Conservation (phyloP, 2,113 vertebrate genomes). For the Dolichallabes microphthalmus region DNA sequence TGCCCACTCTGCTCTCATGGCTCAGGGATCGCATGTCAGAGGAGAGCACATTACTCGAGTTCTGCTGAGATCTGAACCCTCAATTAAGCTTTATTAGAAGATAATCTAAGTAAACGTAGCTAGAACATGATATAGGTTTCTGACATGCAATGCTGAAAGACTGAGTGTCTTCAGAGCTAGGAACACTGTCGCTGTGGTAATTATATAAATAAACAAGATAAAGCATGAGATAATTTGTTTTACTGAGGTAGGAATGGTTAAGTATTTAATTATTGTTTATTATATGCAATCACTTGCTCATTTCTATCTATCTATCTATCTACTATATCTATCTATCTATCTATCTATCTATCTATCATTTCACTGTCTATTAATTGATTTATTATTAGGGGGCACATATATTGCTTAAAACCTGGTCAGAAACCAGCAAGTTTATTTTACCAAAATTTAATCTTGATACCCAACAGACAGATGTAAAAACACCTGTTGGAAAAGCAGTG, state of each 20-base stretch:
- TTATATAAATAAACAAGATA: conserved; percentile 46
- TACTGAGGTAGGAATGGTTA: neutral
- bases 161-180: conserved; percentile 16
- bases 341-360: neutral
- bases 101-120: conserved; percentile 38
- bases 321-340: neutral
- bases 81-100: conserved; percentile 45
- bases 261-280: neutral
- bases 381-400: neutral
- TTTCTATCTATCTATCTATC: neutral
- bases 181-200: conserved; percentile 32
- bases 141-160: neutral
- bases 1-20: conserved; percentile 8
- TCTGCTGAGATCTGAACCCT: conserved; percentile 31
- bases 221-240: conserved; percentile 29
- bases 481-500: neutral
- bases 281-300: neutral
- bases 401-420: neutral
- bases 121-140: conserved; percentile 18
- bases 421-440: neutral
- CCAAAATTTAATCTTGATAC: neutral
- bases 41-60: conserved; percentile 35
- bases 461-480: neutral
- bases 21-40: conserved; percentile 37
- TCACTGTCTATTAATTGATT: neutral